Base-by-base conservation (phyloP, 2,797 vertebrate species). In the Rhinatrema bivittatum region DNA sequence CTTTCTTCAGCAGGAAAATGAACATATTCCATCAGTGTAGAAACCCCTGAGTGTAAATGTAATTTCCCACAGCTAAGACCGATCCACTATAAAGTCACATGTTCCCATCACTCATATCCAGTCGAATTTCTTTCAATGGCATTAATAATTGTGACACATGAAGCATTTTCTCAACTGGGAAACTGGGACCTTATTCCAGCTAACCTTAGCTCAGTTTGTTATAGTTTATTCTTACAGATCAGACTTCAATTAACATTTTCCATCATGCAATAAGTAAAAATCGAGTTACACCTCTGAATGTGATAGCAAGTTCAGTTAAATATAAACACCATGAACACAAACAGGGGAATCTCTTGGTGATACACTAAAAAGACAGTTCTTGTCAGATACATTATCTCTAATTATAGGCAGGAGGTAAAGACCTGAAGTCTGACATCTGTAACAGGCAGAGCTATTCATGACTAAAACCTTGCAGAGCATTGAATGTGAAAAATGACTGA, bases 111-210 rank as follows among this genome's bases (percentile, higher is more conserved):
- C 40, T 72, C 36, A 25, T 17, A 42, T 16, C 25, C 35, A 44
- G 39, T 24, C 53, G 63, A 76, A 42, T 37, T 33, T 58, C 27
- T 36, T 53, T 53, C 37, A 36, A 20, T 16, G 16, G 6, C 23
- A 48, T 75, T 75, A 62, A 62, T 68, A 72, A 76, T 72, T 67
- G 15, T 44, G 70, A 64, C 56, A 65, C 34, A 24, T 42, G 6
- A 10, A 60, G 50, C 40, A 42, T 60, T 75, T 71, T 38, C 41
- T 68, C 37, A 63, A 58, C 48, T 59, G 46, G 54, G 34, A 62
- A 62, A 64, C 14, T 25, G 45, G 23, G 25, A 42, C 48, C 50
- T 53, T 72, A 60, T 43, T 65, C 13, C 22, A 56, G 60, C 25
- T 48, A 68, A 55, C 39, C 53, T 72, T 65, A 53, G 42, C 38